Percentiles rank a stretch among this genome's conserved stretches.
Conservation (phyloP, 2,113 vertebrate genomes). For the Leptobrachium leishanense region DNA sequence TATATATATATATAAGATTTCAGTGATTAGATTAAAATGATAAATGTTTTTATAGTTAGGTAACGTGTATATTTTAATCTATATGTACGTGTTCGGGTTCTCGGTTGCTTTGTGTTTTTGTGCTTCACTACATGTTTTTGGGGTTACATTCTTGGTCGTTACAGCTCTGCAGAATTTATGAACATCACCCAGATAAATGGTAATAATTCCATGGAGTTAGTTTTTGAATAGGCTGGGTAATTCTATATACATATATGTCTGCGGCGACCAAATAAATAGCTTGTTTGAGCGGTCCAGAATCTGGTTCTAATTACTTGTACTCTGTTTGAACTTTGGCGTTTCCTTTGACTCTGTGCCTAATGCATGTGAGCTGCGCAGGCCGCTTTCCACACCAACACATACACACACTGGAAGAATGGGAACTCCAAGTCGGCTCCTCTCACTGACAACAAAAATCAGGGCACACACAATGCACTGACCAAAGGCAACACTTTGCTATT, state of each 20-base stretch:
- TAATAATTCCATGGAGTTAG: no score
- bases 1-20: no score
- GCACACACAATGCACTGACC: slow-evolving; percentile 75
- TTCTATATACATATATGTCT: neutral
- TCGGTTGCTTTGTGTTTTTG: no score
- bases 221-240: no score
- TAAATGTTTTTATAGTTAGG: no score
- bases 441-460: slow-evolving; percentile 79
- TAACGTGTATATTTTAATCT: no score
- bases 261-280: slow-evolving; percentile 64
- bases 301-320: slow-evolving; percentile 90
- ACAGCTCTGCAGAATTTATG: slow-evolving; percentile 22
- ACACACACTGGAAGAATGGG: slow-evolving; percentile 53
- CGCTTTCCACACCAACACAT: slow-evolving; percentile 65
- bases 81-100: no score
- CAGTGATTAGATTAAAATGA: no score
- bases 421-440: slow-evolving; percentile 60
- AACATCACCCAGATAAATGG: neutral
- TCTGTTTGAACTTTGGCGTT: slow-evolving; percentile 88
- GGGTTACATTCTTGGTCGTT: no score
- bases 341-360: slow-evolving; percentile 83
- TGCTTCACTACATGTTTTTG: no score
- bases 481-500: slow-evolving; percentile 74
- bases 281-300: slow-evolving; percentile 62
- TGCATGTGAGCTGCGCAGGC: slow-evolving; percentile 76